These are phyloP conservation scores for Ailuropoda melanoleuca DNA, from an alignment of 2,113 vertebrate genomes.

Conservation along the genomic window DNA sequence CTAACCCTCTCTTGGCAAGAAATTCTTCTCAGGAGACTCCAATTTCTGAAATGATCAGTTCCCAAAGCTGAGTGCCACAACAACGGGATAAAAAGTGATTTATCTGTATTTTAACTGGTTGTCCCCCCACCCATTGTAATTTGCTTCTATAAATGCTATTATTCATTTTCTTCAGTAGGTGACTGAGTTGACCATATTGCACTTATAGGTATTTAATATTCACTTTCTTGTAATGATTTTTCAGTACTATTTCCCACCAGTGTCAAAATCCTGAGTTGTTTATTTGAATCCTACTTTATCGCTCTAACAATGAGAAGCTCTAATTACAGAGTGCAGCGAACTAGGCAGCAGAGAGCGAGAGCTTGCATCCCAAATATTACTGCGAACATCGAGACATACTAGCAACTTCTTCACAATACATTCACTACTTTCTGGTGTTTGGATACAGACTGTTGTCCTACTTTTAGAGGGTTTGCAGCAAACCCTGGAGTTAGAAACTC, in stretches of 20 bases:
- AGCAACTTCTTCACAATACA: constrained; percentile 22
- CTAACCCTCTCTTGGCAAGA: constrained; percentile 60
- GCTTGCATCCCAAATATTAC: constrained; percentile 38
- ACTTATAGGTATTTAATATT: constrained; percentile 81
- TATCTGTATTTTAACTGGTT: constrained; percentile 74
- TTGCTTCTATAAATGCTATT: constrained; percentile 72
- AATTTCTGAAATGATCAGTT: constrained; percentile 67
- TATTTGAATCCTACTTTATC: constrained; percentile 77
- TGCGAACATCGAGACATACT: constrained; percentile 12
- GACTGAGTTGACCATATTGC: constrained; percentile 78
- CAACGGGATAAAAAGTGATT: constrained; percentile 78
- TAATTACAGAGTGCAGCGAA: constrained; percentile 74
- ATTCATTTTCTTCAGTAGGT: constrained; percentile 74
- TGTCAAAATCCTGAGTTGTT: constrained; percentile 78
- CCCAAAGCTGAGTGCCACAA: constrained; percentile 36
- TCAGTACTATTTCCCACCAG: constrained; percentile 75
- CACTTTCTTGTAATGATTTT: constrained; percentile 69
- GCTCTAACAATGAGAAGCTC: constrained; percentile 66
- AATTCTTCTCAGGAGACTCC: constrained; percentile 63
- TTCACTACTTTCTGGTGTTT: background rate
- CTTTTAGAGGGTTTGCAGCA: background rate
- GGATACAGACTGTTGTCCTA: background rate
- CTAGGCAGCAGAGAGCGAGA: background rate
- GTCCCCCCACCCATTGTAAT: constrained; percentile 55
- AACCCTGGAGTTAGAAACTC: background rate